These are phyloP conservation scores for Catagonus wagneri DNA, from an alignment of 2,113 vertebrate genomes.

Conservation along the genomic window DNA sequence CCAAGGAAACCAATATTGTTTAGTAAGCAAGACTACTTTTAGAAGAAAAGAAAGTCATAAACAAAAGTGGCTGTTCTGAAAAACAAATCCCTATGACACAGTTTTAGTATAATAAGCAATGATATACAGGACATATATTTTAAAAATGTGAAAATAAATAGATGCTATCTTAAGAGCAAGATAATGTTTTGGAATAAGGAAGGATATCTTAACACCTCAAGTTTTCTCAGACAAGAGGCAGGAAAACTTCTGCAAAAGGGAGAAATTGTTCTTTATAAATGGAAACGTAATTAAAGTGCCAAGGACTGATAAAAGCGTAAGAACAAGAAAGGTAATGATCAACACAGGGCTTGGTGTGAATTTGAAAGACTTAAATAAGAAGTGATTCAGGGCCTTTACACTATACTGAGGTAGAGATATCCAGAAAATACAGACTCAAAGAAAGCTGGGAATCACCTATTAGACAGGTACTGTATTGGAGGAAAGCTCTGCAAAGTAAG, in stretches of 20 bases:
- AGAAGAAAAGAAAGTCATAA: slow-evolving; percentile 27
- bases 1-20: neutral
- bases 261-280: neutral
- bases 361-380: neutral
- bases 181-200: slow-evolving; percentile 23
- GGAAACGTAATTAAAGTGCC: neutral
- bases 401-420: neutral
- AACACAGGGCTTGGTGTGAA: neutral
- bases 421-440: slow-evolving; percentile 2
- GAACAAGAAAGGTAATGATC: neutral
- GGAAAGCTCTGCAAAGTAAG: slow-evolving; percentile 16
- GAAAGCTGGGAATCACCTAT: slow-evolving; percentile 19
- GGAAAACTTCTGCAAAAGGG: slow-evolving; percentile 4
- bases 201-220: neutral
- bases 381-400: neutral
- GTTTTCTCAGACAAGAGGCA: slow-evolving; percentile 6
- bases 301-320: neutral
- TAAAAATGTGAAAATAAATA: neutral
- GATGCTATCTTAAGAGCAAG: slow-evolving; percentile 9
- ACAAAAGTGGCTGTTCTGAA: neutral
- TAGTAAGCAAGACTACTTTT: slow-evolving; percentile 40
- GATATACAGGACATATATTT: neutral
- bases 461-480: no score
- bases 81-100: neutral
- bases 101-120: slow-evolving; percentile 12